Conservation (phyloP, 2,888 invertebrate genomes). For the Campopleginae sp. region DNA sequence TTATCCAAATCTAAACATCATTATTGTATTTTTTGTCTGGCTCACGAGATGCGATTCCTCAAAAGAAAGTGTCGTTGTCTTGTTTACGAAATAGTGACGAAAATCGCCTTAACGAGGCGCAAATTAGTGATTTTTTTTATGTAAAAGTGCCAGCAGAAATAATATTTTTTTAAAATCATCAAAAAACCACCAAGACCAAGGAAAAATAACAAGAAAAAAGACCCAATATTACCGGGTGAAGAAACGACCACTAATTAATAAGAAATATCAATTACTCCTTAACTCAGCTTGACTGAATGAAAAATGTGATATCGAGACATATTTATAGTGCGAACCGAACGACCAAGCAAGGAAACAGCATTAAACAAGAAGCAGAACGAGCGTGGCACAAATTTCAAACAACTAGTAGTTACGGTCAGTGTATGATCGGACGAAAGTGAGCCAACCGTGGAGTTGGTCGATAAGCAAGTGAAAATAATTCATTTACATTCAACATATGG, state of each 20-base stretch:
- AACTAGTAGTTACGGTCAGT: conserved; percentile 38
- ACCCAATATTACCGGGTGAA: conserved; percentile 14
- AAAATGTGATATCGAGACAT: conserved; percentile 38
- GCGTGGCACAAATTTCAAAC: background rate
- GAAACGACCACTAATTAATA: conserved; percentile 20
- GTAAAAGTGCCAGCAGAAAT: conserved; percentile 30
- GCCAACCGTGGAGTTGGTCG: background rate
- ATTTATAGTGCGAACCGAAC: conserved; percentile 26
- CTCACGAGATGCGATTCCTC: conserved; percentile 79
- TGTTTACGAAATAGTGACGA: conserved; percentile 62
- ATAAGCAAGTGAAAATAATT: conserved; percentile 15
- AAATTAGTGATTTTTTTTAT: conserved; percentile 50
- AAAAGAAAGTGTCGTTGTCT: conserved; percentile 83
- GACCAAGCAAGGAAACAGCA: background rate
- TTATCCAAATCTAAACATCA: background rate
- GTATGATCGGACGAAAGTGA: conserved; percentile 27
- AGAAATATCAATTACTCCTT: conserved; percentile 22
- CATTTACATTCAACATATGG: conserved; percentile 8
- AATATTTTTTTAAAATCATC: conserved; percentile 1
- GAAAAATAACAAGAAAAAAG: conserved; percentile 15
- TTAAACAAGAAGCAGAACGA: background rate
- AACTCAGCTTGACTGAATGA: conserved; percentile 14
- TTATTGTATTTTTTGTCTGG: background rate
- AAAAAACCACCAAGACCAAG: conserved; percentile 22
- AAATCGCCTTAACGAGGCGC: conserved; percentile 59